phyloP scores from a whole-genome alignment of 2,888 invertebrate genomes.

The Ptychoptera contaminata region DNA sequence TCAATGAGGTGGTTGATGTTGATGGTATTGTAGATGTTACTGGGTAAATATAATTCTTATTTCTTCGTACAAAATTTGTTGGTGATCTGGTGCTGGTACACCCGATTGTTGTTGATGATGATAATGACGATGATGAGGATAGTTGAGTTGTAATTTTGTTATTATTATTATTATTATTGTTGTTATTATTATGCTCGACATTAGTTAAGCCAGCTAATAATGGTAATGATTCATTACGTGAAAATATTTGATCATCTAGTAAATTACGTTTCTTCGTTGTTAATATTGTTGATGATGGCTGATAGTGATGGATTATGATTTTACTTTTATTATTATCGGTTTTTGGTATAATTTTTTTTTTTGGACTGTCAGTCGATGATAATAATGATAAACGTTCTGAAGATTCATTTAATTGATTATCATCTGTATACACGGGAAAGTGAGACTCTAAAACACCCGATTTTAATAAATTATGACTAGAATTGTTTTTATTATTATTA shows the following conservation, averaged over 20 bases:
- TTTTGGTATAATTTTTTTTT: slow-evolving; percentile 8
- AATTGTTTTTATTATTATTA: background rate
- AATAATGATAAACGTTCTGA: background rate
- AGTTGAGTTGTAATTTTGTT: slow-evolving; percentile 7
- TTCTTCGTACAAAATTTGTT: slow-evolving; percentile 41
- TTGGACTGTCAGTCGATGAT: background rate
- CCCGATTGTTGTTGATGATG: slow-evolving; percentile 1
- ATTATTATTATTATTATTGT: slow-evolving; percentile 16
- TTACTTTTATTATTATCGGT: background rate
- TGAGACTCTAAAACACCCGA: slow-evolving; percentile 31
- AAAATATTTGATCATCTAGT: slow-evolving; percentile 26
- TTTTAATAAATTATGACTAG: slow-evolving; percentile 10
- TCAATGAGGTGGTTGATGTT: slow-evolving; percentile 15
- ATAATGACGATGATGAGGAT: slow-evolving; percentile 10
- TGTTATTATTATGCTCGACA: slow-evolving; percentile 15
- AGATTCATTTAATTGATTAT: slow-evolving; percentile 4
- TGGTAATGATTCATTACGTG: slow-evolving; percentile 38
- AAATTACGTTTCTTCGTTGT: slow-evolving; percentile 23
- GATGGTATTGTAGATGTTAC: slow-evolving; percentile 26
- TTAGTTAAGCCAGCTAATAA: slow-evolving; percentile 33
- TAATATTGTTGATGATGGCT: no score
- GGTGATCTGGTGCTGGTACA: slow-evolving; percentile 20
- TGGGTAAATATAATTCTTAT: slow-evolving; percentile 43
- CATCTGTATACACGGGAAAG: slow-evolving; percentile 22
- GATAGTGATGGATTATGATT: no score